A percentile compares a stretch with the other conserved stretches of the same genome.
These are phyloP conservation scores for Dorcus parallelipipedus DNA, from an alignment of 2,888 invertebrate genomes.

Conservation along the genomic window DNA sequence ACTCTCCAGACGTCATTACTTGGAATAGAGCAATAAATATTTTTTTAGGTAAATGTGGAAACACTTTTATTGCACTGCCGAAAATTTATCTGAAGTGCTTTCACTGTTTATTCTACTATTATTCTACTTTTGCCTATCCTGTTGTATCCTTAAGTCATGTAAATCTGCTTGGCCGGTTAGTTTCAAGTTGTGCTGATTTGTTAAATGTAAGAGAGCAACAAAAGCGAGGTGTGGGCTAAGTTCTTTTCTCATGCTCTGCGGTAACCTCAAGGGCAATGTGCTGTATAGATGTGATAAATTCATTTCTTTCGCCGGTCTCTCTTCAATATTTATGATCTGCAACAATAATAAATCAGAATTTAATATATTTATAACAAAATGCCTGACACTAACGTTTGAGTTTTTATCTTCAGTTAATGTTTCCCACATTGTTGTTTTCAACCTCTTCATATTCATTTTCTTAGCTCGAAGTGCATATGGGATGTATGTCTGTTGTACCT, in stretches of 20 bases:
- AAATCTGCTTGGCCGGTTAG: conserved; percentile 53
- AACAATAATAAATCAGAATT: conserved; percentile 1
- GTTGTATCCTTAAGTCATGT: conserved; percentile 52
- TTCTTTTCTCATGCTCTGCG: conserved; percentile 64
- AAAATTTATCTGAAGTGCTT: not conserved
- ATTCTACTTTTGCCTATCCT: not conserved
- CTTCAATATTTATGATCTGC: conserved; percentile 14
- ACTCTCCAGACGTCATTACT: too few relatives aligned
- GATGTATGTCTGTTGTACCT: conserved; percentile 71
- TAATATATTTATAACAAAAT: not conserved
- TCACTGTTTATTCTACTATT: not conserved
- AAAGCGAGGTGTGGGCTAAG: conserved; percentile 76
- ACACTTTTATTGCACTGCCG: not conserved
- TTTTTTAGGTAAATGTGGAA: not conserved
- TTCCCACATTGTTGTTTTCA: conserved; percentile 75
- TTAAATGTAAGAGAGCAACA: conserved; percentile 77
- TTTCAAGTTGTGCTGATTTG: conserved; percentile 72
- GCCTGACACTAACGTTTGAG: conserved; percentile 34
- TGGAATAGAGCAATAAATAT: not conserved
- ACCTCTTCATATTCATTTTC: conserved; percentile 79
- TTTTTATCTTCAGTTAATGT: conserved; percentile 50
- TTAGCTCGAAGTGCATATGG: conserved; percentile 81
- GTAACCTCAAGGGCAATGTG: conserved; percentile 56
- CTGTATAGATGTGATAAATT: conserved; percentile 57
- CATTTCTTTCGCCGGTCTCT: conserved; percentile 36